phyloP scores from a whole-genome alignment of 2,888 invertebrate genomes.

The Papilio protenor region DNA sequence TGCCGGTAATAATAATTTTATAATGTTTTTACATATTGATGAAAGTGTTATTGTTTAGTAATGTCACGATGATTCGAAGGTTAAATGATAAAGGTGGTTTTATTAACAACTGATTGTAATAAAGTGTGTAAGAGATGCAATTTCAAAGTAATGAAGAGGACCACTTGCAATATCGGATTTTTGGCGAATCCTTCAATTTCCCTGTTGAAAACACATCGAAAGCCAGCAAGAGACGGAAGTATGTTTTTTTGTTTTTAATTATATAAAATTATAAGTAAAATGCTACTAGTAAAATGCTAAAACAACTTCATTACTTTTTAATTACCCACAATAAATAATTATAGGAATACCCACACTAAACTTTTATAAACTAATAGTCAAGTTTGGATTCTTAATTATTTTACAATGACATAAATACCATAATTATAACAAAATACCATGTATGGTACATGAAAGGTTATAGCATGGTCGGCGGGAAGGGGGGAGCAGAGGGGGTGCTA shows the following conservation, averaged over 20 bases:
- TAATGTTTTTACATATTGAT: constrained; percentile 36
- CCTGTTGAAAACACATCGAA: constrained; percentile 59
- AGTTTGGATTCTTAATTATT: no score
- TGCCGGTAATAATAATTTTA: constrained; percentile 49
- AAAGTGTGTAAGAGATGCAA: constrained; percentile 81
- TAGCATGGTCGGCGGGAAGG: no score
- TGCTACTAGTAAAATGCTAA: no score
- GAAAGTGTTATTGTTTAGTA: constrained; percentile 51
- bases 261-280: constrained; percentile 37
- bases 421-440: no score
- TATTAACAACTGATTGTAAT: constrained; percentile 63
- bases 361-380: no score
- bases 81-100: constrained; percentile 75
- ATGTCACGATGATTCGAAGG: constrained; percentile 73
- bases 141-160: constrained; percentile 81
- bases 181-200: constrained; percentile 80
- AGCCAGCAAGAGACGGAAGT: constrained; percentile 72
- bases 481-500: no score
- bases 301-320: background rate
- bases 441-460: no score
- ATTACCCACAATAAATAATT: background rate
- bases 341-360: no score
- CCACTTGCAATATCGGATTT: constrained; percentile 82
- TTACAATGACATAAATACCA: no score
- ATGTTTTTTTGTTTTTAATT: constrained; percentile 57